A percentile compares a stretch with the other conserved stretches of the same genome.
phyloP scores from a whole-genome alignment of 2,797 vertebrate species.

The Buphagus erythrorhynchus region DNA sequence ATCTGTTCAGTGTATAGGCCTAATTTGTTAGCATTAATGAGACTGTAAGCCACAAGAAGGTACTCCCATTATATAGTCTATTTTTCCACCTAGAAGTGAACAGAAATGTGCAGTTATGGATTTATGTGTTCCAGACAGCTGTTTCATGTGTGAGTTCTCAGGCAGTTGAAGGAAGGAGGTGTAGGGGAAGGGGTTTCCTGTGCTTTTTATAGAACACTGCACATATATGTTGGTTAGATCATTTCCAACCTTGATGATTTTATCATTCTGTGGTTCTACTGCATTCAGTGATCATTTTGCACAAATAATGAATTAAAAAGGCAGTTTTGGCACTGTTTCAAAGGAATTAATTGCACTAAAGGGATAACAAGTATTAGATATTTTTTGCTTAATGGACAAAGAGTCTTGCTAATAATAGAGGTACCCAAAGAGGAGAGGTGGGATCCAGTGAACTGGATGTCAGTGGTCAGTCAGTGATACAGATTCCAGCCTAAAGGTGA shows the following conservation, averaged over 20 bases:
- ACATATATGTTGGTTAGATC: background rate
- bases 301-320: background rate
- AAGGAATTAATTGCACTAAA: background rate
- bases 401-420: background rate
- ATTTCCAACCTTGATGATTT: background rate
- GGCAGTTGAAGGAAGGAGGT: background rate
- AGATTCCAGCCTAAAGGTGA: background rate
- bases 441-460: background rate
- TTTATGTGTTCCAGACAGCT: background rate
- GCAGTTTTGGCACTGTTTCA: background rate
- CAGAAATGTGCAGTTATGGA: background rate
- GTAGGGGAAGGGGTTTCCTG: background rate
- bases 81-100: background rate
- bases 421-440: background rate
- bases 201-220: background rate
- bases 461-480: accelerated
- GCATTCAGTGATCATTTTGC: background rate
- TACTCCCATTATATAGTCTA: background rate
- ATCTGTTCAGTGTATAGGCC: background rate
- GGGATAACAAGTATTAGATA: background rate
- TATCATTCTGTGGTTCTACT: background rate
- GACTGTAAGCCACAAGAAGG: background rate
- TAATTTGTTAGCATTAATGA: background rate
- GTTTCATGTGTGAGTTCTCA: background rate
- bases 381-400: background rate